Percentiles rank a stretch among this genome's conserved stretches.
phyloP scores from a whole-genome alignment of 2,888 invertebrate genomes.

The Acrocera orbiculus region DNA sequence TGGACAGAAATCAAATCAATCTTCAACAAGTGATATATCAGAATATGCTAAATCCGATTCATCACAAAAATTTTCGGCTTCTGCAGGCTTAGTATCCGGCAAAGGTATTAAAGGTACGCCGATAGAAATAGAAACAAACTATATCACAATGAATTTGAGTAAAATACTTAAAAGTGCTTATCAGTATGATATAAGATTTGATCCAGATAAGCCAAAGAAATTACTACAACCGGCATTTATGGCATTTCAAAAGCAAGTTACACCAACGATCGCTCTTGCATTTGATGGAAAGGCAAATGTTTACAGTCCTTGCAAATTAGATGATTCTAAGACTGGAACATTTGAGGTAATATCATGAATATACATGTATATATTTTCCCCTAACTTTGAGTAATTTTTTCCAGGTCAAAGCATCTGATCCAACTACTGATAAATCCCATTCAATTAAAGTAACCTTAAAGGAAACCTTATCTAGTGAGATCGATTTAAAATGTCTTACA shows the following conservation, averaged over 20 bases:
- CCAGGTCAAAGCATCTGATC: slow-evolving; percentile 18
- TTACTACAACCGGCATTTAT: slow-evolving; percentile 36
- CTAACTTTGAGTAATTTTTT: background rate
- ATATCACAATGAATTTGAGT: slow-evolving; percentile 38
- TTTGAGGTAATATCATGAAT: slow-evolving; percentile 16
- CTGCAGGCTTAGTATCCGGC: background rate
- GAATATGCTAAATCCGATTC: background rate
- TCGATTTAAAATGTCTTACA: slow-evolving; percentile 21
- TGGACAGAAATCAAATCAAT: slow-evolving; percentile 4
- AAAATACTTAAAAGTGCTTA: slow-evolving; percentile 33
- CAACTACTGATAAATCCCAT: slow-evolving; percentile 3
- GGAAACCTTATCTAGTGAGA: slow-evolving; percentile 15
- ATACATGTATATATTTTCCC: background rate
- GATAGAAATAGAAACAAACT: slow-evolving; percentile 42
- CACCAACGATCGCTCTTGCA: slow-evolving; percentile 37
- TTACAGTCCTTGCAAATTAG: slow-evolving; percentile 28
- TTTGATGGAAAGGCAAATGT: slow-evolving; percentile 58
- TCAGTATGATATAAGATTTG: slow-evolving; percentile 70
- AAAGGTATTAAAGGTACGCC: slow-evolving; percentile 27
- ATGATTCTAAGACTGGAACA: slow-evolving; percentile 8
- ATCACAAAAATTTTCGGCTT: too few species aligned
- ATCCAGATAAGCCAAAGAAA: slow-evolving; percentile 51
- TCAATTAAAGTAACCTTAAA: slow-evolving; percentile 19
- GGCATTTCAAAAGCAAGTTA: slow-evolving; percentile 22
- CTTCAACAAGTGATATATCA: background rate